Conservation (phyloP, 2,888 invertebrate species). For the Pandemis heparana region DNA sequence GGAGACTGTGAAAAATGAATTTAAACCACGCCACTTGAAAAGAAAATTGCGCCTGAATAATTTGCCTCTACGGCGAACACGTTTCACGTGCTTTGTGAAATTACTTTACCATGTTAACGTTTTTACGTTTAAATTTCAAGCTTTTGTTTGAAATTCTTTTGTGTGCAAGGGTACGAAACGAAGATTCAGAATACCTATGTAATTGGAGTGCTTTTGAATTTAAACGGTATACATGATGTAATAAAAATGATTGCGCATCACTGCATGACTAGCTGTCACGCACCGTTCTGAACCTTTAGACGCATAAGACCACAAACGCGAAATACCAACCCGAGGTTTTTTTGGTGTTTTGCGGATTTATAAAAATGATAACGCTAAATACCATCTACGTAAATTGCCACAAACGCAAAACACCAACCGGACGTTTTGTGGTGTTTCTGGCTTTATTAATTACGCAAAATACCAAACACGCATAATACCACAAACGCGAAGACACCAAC, state of each 20-base stretch:
- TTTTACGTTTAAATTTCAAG: slow-evolving; percentile 27
- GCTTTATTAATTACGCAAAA: too few species aligned
- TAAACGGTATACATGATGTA: neutral
- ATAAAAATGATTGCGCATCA: neutral
- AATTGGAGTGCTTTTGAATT: slow-evolving; percentile 12
- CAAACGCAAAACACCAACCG: too few species aligned
- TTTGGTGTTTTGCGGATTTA: too few species aligned
- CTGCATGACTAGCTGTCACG: too few species aligned
- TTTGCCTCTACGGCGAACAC: slow-evolving; percentile 52
- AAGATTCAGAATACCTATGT: slow-evolving; percentile 11
- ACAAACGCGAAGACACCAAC: too few species aligned
- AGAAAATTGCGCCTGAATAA: slow-evolving; percentile 67
- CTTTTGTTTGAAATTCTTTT: slow-evolving; percentile 36
- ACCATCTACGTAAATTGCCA: too few species aligned
- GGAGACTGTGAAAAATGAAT: slow-evolving; percentile 70
- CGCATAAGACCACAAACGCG: too few species aligned
- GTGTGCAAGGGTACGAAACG: slow-evolving; percentile 10
- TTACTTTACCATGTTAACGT: slow-evolving; percentile 41
- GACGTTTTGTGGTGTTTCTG: too few species aligned
- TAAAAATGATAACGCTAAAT: too few species aligned
- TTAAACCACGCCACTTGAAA: slow-evolving; percentile 61
- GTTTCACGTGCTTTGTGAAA: slow-evolving; percentile 36
- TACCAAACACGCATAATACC: too few species aligned
- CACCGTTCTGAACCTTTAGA: too few species aligned
- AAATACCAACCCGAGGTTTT: too few species aligned